Evolutionary conservation across 30 jellyfish, hydroid and myxozoan species (phyloP), one percentile per base, ranked within the genome.

Genomic region (Hydractinia symbiolongicarpus): DNA sequence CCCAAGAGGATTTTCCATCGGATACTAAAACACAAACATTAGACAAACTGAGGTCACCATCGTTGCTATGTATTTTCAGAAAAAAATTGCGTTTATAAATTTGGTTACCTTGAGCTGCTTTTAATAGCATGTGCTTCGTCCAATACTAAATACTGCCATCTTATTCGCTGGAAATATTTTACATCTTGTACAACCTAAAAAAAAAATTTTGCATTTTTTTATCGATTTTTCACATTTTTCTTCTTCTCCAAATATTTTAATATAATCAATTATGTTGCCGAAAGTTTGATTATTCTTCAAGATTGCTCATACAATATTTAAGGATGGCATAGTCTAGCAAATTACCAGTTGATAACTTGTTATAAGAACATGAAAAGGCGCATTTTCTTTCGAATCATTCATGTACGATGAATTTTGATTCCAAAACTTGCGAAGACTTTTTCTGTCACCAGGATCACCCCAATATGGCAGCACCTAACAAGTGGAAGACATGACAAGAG

Each of bases 61-160:
- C 4, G 19, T 11, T 11, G 19, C 17, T 11, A 58, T 11, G 69
- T 58, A 58, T 58, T 58, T 58, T 58, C 69, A 58, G 19, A 58
- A 58, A 4, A 13, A 64, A 64, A 1, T 64, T 7, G 16, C 7
- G 74, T 64, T 9, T 64, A 64, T n/a, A 64, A 11, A 10, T 50
- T 30, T 30, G 44, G 44, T 54, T 67, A 94, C 99, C 99, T 94
- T 9, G 99, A 67, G 61, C 96, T 84, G 74, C 99, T 94, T 71
- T 94, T 94, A 81, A 94, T 94, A 7, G 99, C 99, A 61, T 94
- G 99, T 6, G 99, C 99, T 79, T 94, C 99, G 68, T 94, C 99
- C 57, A 94, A 74, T 11, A 94, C 96, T 79, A 94, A 73, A 68
- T 94, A 94, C 75, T 94, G 99, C 99, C 99, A 94, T 54, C 76